Base-by-base conservation (phyloP, 2,113 vertebrate species). In the Perca flavescens region DNA sequence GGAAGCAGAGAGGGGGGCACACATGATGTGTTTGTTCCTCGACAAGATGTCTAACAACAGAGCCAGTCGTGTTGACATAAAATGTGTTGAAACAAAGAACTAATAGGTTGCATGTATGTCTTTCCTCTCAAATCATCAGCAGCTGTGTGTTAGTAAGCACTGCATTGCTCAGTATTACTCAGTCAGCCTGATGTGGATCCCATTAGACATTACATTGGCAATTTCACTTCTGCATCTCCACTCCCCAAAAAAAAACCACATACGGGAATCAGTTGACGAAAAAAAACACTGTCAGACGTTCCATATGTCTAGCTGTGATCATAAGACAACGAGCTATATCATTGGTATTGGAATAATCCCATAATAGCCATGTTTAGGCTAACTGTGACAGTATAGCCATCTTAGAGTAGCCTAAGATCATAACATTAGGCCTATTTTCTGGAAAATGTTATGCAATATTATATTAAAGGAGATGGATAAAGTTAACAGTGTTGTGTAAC, bases 141-240 rank as follows among this genome's bases (percentile, higher is more conserved):
- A 25, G 49, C 9, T 28, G 43, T 60, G 11, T 69, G 66, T 75
- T 7, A 28, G 60, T 28, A 31, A 46, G 40, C 36, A 40, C 69
- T 79, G 61, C 70, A 57, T n/a, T 68, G 22, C 34, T 74, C 65
- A 68, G 47, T 7, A 14, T 31, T 81, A 69, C 77, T 54, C 25
- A 43, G 54, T 88, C 79, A 91, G 84, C 69, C 17, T 49, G 8
- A 70, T 64, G 4, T 61, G 61, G 49, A 56, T 43, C 52, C 62
- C 49, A 77, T 60, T 7, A 85, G 85, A 91, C 88, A 54, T 17
- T 74, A 52, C 49, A 43, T 62, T 49, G 31, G 28, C 89, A 90
- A 8, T 90, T 89, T 91, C 90, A 88, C 82, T 92, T 93, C 91
- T 91, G 56, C 79, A 57, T 79, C 52, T 11, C 17, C 2, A 28